Percentiles rank a stretch among this genome's conserved stretches.
Evolutionary conservation across 2,797 vertebrate genomes (phyloP).

Genomic region (Hypotaenidia okinawae): DNA sequence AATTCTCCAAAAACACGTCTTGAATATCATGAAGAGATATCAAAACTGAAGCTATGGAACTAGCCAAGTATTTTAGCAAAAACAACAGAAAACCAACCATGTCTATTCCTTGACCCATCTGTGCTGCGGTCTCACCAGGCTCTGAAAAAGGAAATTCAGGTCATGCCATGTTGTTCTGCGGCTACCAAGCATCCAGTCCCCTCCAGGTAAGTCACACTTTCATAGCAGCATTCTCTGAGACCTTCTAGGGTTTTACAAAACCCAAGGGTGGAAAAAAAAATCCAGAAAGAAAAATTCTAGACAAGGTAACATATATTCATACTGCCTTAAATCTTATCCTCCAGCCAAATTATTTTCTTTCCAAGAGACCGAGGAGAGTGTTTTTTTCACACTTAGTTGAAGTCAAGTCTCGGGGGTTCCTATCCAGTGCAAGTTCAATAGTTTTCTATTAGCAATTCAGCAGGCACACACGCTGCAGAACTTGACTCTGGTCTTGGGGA

Average conservation of each 20-base stretch:
- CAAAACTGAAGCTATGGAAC: neutral
- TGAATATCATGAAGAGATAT: neutral
- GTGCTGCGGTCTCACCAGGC: neutral
- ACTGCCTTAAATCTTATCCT: neutral
- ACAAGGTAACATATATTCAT: neutral
- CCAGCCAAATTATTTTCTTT: neutral
- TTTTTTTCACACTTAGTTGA: neutral
- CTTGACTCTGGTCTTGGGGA: neutral
- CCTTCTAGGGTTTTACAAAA: neutral
- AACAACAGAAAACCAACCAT: neutral
- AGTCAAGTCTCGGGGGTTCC: neutral
- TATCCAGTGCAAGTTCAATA: neutral
- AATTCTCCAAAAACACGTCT: neutral
- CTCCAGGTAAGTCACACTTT: neutral
- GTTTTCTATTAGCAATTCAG: neutral
- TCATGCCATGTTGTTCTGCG: neutral
- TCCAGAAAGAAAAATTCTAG: neutral
- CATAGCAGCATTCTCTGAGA: neutral
- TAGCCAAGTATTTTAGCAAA: neutral
- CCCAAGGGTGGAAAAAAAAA: neutral
- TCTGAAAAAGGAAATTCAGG: neutral
- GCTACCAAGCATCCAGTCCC: rapidly evolving
- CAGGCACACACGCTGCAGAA: neutral
- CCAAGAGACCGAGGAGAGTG: neutral
- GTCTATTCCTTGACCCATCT: neutral